phyloP scores from a whole-genome alignment of 2,113 vertebrate genomes.

The Sturnus vulgaris region DNA sequence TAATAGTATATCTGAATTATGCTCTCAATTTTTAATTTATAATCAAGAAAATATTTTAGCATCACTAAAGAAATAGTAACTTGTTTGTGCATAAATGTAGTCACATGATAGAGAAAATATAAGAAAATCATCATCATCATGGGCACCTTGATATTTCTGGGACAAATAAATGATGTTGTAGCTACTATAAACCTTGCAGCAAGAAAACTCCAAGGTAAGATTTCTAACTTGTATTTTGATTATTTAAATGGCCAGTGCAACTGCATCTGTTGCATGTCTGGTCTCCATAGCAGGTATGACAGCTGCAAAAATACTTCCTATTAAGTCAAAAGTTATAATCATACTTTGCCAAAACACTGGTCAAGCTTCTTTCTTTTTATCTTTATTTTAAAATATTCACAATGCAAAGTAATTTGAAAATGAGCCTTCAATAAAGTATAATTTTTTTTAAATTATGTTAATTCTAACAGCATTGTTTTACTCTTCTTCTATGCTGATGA shows the following conservation, averaged over 20 bases:
- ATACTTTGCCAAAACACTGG: background rate
- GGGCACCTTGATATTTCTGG: background rate
- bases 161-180: background rate
- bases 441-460: background rate
- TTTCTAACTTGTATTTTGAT: rapidly evolving
- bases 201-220: background rate
- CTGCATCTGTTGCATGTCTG: background rate
- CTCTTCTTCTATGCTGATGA: background rate
- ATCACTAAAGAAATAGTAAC: background rate
- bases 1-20: background rate
- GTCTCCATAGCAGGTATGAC: background rate
- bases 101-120: background rate
- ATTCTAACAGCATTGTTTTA: background rate
- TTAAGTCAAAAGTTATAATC: background rate
- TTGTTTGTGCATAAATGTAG: background rate
- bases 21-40: background rate
- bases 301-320: background rate
- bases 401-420: background rate
- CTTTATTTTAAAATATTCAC: background rate
- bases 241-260: background rate
- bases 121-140: background rate
- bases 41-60: background rate
- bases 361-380: background rate
- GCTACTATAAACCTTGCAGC: background rate
- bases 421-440: background rate